Conservation (phyloP, 1,140 invertebrate genomes). For the Theocolax elegans region DNA sequence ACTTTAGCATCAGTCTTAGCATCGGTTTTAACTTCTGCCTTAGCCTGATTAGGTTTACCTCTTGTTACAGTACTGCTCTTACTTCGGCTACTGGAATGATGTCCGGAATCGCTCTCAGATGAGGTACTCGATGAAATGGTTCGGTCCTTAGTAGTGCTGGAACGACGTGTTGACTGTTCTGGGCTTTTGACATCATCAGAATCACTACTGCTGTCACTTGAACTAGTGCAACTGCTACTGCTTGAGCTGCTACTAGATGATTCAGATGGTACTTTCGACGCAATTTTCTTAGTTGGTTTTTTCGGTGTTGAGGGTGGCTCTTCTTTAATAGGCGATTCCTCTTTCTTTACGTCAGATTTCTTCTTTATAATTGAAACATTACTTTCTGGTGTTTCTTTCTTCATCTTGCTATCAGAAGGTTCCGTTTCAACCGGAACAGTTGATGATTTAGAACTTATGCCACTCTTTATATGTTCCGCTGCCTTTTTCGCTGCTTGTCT, state of each 20-base stretch:
- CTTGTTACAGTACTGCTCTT: slow-evolving; percentile 42
- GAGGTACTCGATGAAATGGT: slow-evolving; percentile 57
- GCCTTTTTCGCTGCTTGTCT: slow-evolving; percentile 91
- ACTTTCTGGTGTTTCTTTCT: slow-evolving; percentile 57
- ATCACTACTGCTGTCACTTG: slow-evolving; percentile 62
- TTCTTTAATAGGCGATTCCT: slow-evolving; percentile 54
- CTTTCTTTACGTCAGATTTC: slow-evolving; percentile 59
- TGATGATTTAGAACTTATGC: slow-evolving; percentile 73
- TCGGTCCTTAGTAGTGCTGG: slow-evolving; percentile 51
- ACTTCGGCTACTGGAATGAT: slow-evolving; percentile 34
- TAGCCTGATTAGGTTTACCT: slow-evolving; percentile 26
- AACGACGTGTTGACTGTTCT: slow-evolving; percentile 1
- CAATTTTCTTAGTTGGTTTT: slow-evolving; percentile 46
- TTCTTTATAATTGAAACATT: slow-evolving; percentile 38
- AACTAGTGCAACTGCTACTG: slow-evolving; percentile 60
- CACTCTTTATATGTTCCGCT: slow-evolving; percentile 88
- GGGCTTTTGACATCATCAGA: slow-evolving; percentile 58
- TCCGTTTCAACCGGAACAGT: slow-evolving; percentile 50
- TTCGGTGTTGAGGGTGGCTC: slow-evolving; percentile 56
- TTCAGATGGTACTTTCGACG: slow-evolving; percentile 48
- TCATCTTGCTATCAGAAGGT: slow-evolving; percentile 52
- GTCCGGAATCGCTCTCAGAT: slow-evolving; percentile 58
- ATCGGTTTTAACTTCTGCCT: slow-evolving; percentile 23
- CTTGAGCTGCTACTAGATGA: slow-evolving; percentile 55
- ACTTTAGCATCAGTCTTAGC: slow-evolving; percentile 35